Base-by-base conservation (phyloP, 2,797 vertebrate genomes). In the Scleropages formosus region DNA sequence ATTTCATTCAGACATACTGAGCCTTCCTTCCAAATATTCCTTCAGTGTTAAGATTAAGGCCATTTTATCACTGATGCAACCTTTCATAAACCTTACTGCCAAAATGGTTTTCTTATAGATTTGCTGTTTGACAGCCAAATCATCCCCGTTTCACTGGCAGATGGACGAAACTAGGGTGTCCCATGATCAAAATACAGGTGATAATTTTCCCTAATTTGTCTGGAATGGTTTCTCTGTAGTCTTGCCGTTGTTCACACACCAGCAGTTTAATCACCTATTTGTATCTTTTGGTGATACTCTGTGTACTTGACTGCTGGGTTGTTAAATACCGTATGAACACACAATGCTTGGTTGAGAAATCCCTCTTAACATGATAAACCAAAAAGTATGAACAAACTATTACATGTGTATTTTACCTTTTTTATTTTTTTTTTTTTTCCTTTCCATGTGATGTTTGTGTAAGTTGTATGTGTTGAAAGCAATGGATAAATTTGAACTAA, bases 401-500 rank as follows among this genome's bases (percentile, higher is more conserved):
- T 3, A 47, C 51, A 51, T 51, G 47, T 31, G 47, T 65, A 47
- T 44, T 61, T 61, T n/a, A n/a, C 39, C 53, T 11, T 75, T 78
- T 80, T 66, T 75, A 82, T 81, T 31, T 74, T 62, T 13, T 78
- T 86, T 88, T 75, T 81, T 82, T 88, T 84, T 85, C n/a, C n/a
- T 2, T 39, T 39, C 39, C 31, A 83, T 82, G 80, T 85, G 84
- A 82, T 86, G 83, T 88, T 88, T 75, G 80, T 89, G 86, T 88
- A 79, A 86, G 85, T 86, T 88, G 82, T 90, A 80, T 85, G 83
- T 88, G 87, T 90, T 90, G 88, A 88, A 90, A 91, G 88, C 87
- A 91, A 90, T 90, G 88, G 85, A 81, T 82, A 85, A 86, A 85
- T 86, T 88, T 86, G 79, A 89, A 79, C 73, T 85, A 70, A 39